Percentiles rank a stretch among this genome's conserved stretches.
These are phyloP conservation scores for Blera fallax DNA, from an alignment of 2,888 invertebrate species.

Conservation along the genomic window DNA sequence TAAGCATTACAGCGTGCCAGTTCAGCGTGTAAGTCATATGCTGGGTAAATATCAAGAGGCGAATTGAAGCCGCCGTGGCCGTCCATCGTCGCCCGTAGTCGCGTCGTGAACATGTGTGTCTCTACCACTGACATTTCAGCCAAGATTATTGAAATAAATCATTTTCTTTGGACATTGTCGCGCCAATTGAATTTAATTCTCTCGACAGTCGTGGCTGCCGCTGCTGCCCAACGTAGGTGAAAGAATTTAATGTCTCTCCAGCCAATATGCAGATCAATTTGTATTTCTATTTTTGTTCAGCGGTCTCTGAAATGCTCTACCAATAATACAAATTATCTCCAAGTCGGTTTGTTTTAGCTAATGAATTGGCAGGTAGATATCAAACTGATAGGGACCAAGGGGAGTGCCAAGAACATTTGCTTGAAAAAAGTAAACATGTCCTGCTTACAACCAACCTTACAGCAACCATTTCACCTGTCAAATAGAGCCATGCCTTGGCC, in stretches of 20 bases:
- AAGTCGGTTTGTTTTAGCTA: constrained; percentile 26
- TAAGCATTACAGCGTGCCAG: constrained; percentile 50
- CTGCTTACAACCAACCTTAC: constrained; percentile 8
- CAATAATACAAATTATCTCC: constrained; percentile 25
- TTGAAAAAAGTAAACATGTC: not conserved
- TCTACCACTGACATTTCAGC: constrained; percentile 55
- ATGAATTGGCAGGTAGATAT: constrained; percentile 24
- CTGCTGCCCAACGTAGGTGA: constrained; percentile 52
- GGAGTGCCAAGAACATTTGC: constrained; percentile 19
- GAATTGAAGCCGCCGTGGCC: not conserved
- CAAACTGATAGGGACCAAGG: not conserved
- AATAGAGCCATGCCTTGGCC: constrained; percentile 2
- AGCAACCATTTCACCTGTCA: constrained; percentile 44
- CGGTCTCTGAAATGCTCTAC: not conserved
- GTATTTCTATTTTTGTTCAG: not conserved
- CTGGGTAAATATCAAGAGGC: constrained; percentile 26
- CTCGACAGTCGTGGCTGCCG: constrained; percentile 1
- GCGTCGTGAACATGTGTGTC: constrained; percentile 14
- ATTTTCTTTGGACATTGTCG: constrained; percentile 70
- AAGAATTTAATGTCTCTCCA: constrained; percentile 35
- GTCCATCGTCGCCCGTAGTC: not conserved
- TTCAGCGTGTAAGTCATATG: constrained; percentile 17
- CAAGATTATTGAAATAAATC: constrained; percentile 68
- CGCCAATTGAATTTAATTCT: constrained; percentile 66
- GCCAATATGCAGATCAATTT: not conserved